Base-by-base conservation (phyloP, 2,888 invertebrate species). In the Euzetes globulus region DNA sequence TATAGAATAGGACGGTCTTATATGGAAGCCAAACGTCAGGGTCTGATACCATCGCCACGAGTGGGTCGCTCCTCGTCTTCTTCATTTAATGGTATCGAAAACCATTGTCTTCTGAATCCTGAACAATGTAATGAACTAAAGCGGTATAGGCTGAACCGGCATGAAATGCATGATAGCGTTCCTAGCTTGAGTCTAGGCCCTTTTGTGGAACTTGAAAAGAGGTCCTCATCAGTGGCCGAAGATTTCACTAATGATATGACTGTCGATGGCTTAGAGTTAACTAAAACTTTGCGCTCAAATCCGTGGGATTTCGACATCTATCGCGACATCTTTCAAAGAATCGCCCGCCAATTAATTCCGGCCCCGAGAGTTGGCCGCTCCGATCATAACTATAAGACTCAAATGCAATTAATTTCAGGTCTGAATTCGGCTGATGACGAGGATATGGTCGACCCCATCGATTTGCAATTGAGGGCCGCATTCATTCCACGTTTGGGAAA, bases 31-130 rank as follows among this genome's bases (percentile, higher is more conserved):
- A 72, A 72, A 37, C 47, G 72, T 27, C 72, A 72, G 55, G 72
- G 77, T 37, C 27, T 74, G 60, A 74, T 75, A 19, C 77, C 75
- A 29, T 55, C 70, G 25, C 75, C 77, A 58, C 65, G 75, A 80
- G 75, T 76, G 25, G 76, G 75, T 15, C 72, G 76, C 17, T 72
- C 72, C 11, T 60, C 33, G 19, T n/a, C 74, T 22, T 72, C 72
- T 15, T 60, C 33, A 45, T 27, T 19, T 45, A 27, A 72, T 33
- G 50, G 37, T 47, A 25, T 19, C 72, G 58, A 60, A 68, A 70
- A 25, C 60, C 65, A 65, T 45, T 72, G 72, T 27, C 11, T 37
- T 17, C 29, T 47, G 6, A 74, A 52, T 63, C 71, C 60, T 17
- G 60, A 74, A 29, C 2, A 41, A 50, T 74, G 74, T 71, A 71